Conservation (phyloP, 2,113 vertebrate species). For the Syngnathus scovelli region DNA sequence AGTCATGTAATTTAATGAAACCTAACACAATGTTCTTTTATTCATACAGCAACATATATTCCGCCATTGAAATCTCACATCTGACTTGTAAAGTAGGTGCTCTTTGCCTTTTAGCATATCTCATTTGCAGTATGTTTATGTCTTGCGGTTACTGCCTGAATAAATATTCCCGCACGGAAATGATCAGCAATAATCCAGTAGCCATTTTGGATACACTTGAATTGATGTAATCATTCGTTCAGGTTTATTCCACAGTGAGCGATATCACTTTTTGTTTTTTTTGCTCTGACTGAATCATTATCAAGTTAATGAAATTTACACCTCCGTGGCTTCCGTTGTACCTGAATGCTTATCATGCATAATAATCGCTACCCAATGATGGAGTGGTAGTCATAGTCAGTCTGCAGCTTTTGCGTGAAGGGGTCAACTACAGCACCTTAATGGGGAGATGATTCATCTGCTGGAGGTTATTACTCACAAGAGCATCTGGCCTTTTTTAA, state of each 20-base stretch:
- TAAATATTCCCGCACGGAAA: slow-evolving; percentile 13
- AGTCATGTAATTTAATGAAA: background rate
- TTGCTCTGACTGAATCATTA: slow-evolving; percentile 4
- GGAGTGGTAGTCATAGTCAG: slow-evolving; percentile 1
- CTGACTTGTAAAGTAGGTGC: background rate
- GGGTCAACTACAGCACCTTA: slow-evolving; percentile 37
- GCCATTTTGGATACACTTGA: background rate
- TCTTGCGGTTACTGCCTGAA: slow-evolving; percentile 1
- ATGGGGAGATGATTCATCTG: slow-evolving; percentile 53
- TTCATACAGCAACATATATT: slow-evolving; percentile 5
- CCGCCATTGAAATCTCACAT: slow-evolving; percentile 1
- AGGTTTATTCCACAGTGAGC: slow-evolving; percentile 9
- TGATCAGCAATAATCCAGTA: slow-evolving; percentile 20
- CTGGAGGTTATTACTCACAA: slow-evolving; percentile 60
- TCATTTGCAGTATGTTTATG: slow-evolving; percentile 3
- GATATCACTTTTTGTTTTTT: slow-evolving; percentile 5
- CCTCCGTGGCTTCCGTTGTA: background rate
- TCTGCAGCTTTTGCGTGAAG: slow-evolving; percentile 16
- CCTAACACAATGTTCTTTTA: background rate
- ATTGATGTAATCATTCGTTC: slow-evolving; percentile 13
- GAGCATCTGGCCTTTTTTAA: slow-evolving; percentile 65
- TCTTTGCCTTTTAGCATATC: background rate
- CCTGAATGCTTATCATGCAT: slow-evolving; percentile 8
- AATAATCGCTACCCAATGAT: slow-evolving; percentile 5
- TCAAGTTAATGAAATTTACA: slow-evolving; percentile 5